Conservation (phyloP, 2,888 invertebrate species). For the Aphidius colemani region DNA sequence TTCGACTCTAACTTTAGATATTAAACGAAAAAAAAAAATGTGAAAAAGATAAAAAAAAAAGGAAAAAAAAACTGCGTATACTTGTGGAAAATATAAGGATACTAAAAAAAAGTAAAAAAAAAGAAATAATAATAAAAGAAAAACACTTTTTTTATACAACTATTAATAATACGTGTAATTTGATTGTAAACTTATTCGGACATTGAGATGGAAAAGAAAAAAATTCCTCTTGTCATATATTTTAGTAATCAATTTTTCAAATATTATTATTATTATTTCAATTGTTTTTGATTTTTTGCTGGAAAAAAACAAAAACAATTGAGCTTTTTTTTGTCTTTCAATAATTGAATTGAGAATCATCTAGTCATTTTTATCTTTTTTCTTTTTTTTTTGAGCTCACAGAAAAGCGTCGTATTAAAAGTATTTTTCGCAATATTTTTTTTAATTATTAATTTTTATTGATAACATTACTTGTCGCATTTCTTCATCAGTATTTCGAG, state of each 20-base stretch:
- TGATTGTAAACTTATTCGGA: constrained; percentile 39
- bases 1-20: constrained; percentile 21
- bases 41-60: constrained; percentile 19
- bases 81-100: constrained; percentile 22
- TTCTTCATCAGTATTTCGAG: constrained; percentile 12
- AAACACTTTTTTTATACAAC: constrained; percentile 19
- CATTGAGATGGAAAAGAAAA: constrained; percentile 15
- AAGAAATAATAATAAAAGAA: constrained; percentile 27
- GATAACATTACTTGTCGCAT: too few relatives aligned
- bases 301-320: not conserved
- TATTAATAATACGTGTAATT: constrained; percentile 14
- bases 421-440: too few relatives aligned
- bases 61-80: constrained; percentile 12
- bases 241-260: too few relatives aligned
- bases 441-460: too few relatives aligned
- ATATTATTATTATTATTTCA: too few relatives aligned
- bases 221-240: too few relatives aligned
- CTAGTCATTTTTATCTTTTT: constrained; percentile 25
- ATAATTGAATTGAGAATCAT: constrained; percentile 9
- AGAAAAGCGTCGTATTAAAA: too few relatives aligned
- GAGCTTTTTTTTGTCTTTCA: constrained; percentile 1
- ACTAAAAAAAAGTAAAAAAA: constrained; percentile 26
- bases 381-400: too few relatives aligned
- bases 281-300: not conserved
- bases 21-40: constrained; percentile 9